Evolutionary conservation across 2,113 vertebrate genomes (phyloP), one percentile per base, ranked within the genome.

Genomic region (Notothenia coriiceps): DNA sequence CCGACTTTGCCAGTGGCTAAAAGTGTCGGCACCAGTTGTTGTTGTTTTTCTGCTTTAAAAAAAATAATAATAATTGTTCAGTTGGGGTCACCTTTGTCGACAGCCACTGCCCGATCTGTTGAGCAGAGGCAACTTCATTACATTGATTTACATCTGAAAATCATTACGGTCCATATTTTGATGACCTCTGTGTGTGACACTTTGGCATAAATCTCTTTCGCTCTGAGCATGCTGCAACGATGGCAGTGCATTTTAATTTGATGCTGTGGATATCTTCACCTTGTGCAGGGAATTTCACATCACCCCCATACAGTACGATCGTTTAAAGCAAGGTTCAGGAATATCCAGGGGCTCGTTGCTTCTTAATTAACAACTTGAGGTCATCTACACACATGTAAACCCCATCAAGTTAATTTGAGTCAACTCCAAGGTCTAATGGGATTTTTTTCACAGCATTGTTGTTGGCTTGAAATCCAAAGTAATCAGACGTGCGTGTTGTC

Each of bases 21-120:
- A 56, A 29, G n/a, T 61, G 86, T 70, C 84, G 65, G 50, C 3
- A 0, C 75, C 60, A 6, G 1, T 7, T 13, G 17, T 0, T 20
- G 0, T 17, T 35, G 13, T 2, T 22, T 66, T 71, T 62, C 43
- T 15, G 61, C 43, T 5, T 60, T 46, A 70, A 59, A 7, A 40
- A 61, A 84, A 44, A 18, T 62, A 85, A 74, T 54, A 29, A 29
- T n/a, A 3, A 10, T 4, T n/a, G 56, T 74, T 82, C 49, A 46
- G 54, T 70, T 35, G 86, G 84, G 88, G 91, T 92, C 91, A 87
- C 86, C 85, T 88, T 15, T 61, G 80, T 68, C 56, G 46, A 60
- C 22, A 8, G 80, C 25, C 64, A 0, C 33, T 5, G 33, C 14
- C 44, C 44, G 5, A 47, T 74, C 40, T 67, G 79, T 63, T 54